Evolutionary conservation across 2,797 vertebrate genomes (phyloP), one percentile per base, ranked within the genome.

Genomic region (Orestias chungarensis): DNA sequence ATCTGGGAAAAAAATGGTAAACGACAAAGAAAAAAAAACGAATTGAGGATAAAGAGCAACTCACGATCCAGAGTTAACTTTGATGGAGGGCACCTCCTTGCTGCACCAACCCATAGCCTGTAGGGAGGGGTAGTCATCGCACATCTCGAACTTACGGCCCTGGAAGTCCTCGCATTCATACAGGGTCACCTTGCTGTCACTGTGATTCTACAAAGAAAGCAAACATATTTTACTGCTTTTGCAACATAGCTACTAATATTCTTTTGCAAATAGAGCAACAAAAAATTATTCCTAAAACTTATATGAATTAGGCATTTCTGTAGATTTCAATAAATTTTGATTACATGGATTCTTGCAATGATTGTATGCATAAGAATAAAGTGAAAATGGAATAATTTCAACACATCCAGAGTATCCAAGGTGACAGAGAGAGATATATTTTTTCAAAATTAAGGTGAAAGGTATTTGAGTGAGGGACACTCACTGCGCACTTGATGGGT

Each of bases 91-190:
- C 72, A 98, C 97, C 81, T 98, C 96, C 90, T 98, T 98, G 94
- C 93, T 96, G 91, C 96, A 95, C 97, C 97, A 99, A 76, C 97
- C 97, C 97, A 99, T 98, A 88, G 97, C 97, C 92, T 98, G 96
- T 86, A 99, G 94, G 2, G 97, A 98, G 71, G 97, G 96, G 88
- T 97, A 98, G 92, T 99, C 97, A 8, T 99, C 96, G 1, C 93
- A 97, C 85, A 99, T 93, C 92, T 99, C 97, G 78, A 97, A 97
- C 88, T 96, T 98, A 88, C 95, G 95, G 66, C 97, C 97, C 91
- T 97, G 96, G 93, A 99, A 98, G 91, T 97, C 97, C 89, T 98
- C 96, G 12, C 93, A 95, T 80, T 98, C 97, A 2, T 96, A 99
- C 76, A 99, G 88, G 80, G 94, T 96, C 93, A 92, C 94, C 83